Evolutionary conservation across 2,888 invertebrate species (phyloP), one percentile per base, ranked within the genome.

Genomic region (Acronicta leporina): DNA sequence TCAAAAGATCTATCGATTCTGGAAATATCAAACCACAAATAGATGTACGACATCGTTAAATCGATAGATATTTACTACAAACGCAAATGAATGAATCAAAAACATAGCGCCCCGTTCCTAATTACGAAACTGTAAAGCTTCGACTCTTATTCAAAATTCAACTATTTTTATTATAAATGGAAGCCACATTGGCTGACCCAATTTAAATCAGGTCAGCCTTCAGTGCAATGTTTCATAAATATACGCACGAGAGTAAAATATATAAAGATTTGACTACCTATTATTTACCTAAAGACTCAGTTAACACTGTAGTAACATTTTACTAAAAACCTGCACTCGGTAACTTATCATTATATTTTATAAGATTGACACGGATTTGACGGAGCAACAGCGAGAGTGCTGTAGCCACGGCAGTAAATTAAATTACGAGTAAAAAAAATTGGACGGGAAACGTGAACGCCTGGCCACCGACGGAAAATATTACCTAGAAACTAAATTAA

Each of bases 351-450:
- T 49, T 43, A 46, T 40, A 27, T 64, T 63, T n/a, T 46, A 9
- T 11, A 27, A 43, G 7, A 33, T 14, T 40, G 53, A 27, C 14
- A 40, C 15, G 25, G 3, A 33, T 56, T 51, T 11, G 43, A 51
- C 40, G n/a, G 14, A 27, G 11, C 40, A 20, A n/a, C 9, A 40
- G 27, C 10, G 20, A n/a, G 43, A 43, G 33, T 33, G 33, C 33
- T 14, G 49, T 25, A 30, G 38, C 38, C 2, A 13, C 20, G 16
- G 46, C 20, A n/a, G 58, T n/a, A 20, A 42, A 52, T 30, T 63
- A 35, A 65, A 49, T 53, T 42, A 45, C 35, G 38, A 38, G 38
- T n/a, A 38, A 38, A 38, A 38, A 48, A 52, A 49, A 5, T 11
- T 15, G 8, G 15, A n/a, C 40, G 9, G 63, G 40, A 35, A 44